A percentile compares a stretch with the other conserved stretches of the same genome.
Evolutionary conservation across 2,888 invertebrate species (phyloP).

Genomic region (Platypus cylindrus): DNA sequence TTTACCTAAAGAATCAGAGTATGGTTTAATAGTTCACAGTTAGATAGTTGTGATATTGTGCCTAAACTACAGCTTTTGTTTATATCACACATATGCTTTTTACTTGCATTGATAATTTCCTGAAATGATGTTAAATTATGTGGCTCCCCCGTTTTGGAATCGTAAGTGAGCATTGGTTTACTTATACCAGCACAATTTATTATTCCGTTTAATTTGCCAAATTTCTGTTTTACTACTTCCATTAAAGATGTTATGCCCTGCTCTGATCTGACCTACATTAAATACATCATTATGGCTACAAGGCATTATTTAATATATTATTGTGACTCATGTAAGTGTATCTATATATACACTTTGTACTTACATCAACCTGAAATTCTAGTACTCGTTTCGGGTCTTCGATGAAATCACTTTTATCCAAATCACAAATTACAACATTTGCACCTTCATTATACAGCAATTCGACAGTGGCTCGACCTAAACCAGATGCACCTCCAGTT

Average conservation of each 20-base stretch:
- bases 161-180: slow-evolving; percentile 2
- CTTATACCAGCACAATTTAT: slow-evolving; percentile 11
- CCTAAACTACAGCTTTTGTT: too few relatives aligned
- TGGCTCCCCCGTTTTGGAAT: slow-evolving; percentile 7
- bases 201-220: slow-evolving; percentile 13
- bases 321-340: too few relatives aligned
- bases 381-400: too few relatives aligned
- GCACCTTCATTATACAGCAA: slow-evolving; percentile 9
- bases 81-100: too few relatives aligned
- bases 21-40: too few relatives aligned
- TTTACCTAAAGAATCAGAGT: too few relatives aligned
- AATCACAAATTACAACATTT: slow-evolving; percentile 8
- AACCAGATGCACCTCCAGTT: slow-evolving; percentile 11
- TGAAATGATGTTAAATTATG: slow-evolving; percentile 9
- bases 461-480: slow-evolving; percentile 9
- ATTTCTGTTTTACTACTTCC: slow-evolving; percentile 9
- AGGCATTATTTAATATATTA: too few relatives aligned
- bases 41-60: too few relatives aligned
- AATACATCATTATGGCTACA: too few relatives aligned
- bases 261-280: slow-evolving; percentile 13
- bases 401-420: too few relatives aligned
- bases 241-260: slow-evolving; percentile 11
- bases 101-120: slow-evolving; percentile 9
- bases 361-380: slow-evolving; percentile 11
- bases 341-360: too few relatives aligned